A percentile compares a stretch with the other conserved stretches of the same genome.
These are phyloP conservation scores for Acridotheres tristis DNA, from an alignment of 2,797 vertebrate genomes.

Conservation along the genomic window DNA sequence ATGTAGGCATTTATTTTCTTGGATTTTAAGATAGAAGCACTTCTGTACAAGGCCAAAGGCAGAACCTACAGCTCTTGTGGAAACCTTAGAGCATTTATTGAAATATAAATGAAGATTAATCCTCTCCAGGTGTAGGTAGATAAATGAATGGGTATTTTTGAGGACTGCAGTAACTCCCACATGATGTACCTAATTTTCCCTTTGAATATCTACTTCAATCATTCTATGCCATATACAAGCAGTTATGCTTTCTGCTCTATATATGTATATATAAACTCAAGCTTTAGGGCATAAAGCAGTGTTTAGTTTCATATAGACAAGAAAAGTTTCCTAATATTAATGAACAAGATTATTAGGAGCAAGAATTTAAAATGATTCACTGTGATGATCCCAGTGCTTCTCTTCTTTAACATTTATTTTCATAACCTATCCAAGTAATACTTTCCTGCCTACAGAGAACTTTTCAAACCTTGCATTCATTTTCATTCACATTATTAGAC, in stretches of 20 bases:
- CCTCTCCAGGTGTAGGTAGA: not conserved
- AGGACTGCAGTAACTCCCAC: not conserved
- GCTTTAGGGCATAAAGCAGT: not conserved
- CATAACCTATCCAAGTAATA: not conserved
- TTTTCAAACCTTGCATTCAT: not conserved
- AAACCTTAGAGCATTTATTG: not conserved
- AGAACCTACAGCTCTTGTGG: not conserved
- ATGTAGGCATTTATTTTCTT: not conserved
- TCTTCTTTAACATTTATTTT: not conserved
- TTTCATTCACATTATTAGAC: not conserved
- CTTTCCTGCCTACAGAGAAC: not conserved
- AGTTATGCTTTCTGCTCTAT: not conserved
- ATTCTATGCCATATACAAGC: not conserved
- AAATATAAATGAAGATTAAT: constrained; percentile 29
- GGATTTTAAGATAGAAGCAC: not conserved
- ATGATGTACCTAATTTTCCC: constrained; percentile 9
- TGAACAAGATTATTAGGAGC: not conserved
- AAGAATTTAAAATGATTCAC: not conserved
- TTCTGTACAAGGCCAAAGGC: not conserved
- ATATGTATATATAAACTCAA: not conserved
- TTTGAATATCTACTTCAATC: constrained; percentile 13
- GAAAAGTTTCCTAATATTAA: not conserved
- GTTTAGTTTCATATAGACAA: not conserved
- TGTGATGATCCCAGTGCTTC: not conserved
- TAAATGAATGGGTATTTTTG: constrained; percentile 10